phyloP scores from a whole-genome alignment of 2,888 invertebrate genomes.

The Lasioglossum vierecki region DNA sequence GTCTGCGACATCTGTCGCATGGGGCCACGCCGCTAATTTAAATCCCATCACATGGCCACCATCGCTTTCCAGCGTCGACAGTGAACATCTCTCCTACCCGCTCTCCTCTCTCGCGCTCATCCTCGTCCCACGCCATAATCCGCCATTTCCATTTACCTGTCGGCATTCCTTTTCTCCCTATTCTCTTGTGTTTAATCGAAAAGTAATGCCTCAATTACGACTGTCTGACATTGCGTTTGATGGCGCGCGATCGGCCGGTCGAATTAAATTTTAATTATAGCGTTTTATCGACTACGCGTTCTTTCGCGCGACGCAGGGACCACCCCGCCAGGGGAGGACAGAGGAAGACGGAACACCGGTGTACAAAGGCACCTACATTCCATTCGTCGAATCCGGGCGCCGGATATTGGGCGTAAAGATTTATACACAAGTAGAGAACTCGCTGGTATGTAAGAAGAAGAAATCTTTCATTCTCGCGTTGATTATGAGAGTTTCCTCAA shows the following conservation, averaged over 20 bases:
- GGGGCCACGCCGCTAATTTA: constrained; percentile 79
- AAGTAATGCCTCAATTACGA: constrained; percentile 80
- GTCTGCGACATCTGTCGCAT: constrained; percentile 80
- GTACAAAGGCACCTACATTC: constrained; percentile 13
- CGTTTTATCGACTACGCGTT: constrained; percentile 68
- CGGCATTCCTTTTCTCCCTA: constrained; percentile 64
- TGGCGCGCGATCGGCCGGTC: constrained; percentile 63
- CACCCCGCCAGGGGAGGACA: background rate
- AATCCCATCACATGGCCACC: constrained; percentile 78
- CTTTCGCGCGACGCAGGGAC: constrained; percentile 7
- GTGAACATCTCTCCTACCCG: constrained; percentile 17
- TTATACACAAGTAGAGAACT: background rate
- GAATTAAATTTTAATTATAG: constrained; percentile 79
- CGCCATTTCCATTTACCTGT: constrained; percentile 59
- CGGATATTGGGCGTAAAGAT: background rate
- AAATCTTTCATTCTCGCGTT: background rate
- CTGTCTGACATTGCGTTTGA: constrained; percentile 50
- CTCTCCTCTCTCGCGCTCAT: background rate
- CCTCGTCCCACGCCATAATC: constrained; percentile 5
- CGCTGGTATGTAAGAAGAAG: background rate
- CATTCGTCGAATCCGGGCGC: background rate
- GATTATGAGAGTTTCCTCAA: background rate
- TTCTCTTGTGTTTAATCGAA: constrained; percentile 78
- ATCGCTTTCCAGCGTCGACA: constrained; percentile 57
- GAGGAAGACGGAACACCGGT: background rate